Conservation (phyloP, 2,113 vertebrate species). For the Mirza zaza region DNA sequence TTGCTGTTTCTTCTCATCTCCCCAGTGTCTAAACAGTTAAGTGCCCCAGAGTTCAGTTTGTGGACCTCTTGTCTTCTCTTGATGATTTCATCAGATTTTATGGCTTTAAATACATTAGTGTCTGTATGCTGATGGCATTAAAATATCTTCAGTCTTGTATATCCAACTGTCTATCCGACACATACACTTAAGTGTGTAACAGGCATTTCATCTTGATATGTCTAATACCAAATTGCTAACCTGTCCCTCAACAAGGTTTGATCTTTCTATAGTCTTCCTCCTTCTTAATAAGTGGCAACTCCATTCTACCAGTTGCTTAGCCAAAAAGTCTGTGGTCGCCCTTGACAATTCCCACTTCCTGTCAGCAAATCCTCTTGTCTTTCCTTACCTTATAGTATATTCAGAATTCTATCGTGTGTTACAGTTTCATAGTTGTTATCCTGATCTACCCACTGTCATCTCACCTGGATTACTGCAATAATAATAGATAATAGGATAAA, state of each 20-base stretch:
- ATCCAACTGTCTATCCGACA: background rate
- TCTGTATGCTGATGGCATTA: background rate
- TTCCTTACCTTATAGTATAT: background rate
- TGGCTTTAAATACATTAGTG: background rate
- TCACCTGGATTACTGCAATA: background rate
- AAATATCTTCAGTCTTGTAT: background rate
- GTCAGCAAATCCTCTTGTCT: background rate
- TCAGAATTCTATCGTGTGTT: background rate
- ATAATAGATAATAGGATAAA: too few relatives aligned
- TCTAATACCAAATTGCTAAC: background rate
- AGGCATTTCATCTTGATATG: background rate
- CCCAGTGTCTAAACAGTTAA: background rate
- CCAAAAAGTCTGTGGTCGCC: background rate
- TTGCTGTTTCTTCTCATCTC: slow-evolving; percentile 23
- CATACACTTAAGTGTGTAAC: background rate
- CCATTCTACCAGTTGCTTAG: background rate
- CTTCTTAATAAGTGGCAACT: background rate
- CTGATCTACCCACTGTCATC: background rate
- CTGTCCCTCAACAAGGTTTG: background rate
- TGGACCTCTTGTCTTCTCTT: background rate
- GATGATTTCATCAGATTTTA: background rate
- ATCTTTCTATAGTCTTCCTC: background rate
- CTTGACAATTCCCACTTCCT: background rate
- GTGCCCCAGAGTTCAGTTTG: background rate
- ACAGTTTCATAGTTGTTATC: background rate